Evolutionary conservation across 1,140 invertebrate species (phyloP), one percentile per base, ranked within the genome.

Genomic region (Lanistes nyassanus): DNA sequence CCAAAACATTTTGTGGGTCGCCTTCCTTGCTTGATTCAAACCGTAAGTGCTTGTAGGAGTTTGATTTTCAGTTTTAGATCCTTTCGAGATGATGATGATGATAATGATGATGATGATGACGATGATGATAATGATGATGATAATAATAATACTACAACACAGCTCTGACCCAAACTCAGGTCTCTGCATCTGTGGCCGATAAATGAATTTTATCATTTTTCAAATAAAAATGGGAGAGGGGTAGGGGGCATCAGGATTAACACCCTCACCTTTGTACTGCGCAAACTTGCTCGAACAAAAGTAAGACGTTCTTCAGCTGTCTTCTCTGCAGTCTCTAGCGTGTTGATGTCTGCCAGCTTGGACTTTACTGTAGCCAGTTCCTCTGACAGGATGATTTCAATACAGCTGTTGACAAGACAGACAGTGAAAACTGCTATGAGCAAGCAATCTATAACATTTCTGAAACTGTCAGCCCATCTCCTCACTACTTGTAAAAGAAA

Each of bases 271-370:
- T 72, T 80, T 1, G 76, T 47, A 7, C 64, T 66, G 64, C 82
- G 81, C 64, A 83, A 83, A 70, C 82, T 85, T 53, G 81, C 81
- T 26, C 85, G 74, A 13, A 88, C 83, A 29, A 80, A 79, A 21
- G 81, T 75, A 36, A 89, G 75, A 37, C 86, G 79, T 47, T 86
- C 84, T 13, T 76, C 78, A 11, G 85, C 84, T 11, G 83, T 84
- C 5, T 78, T 79, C 51, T 86, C 87, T 13, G 89, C 90, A 39
- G 83, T 80, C 56, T 98, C 96, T 68, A 98, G 89, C 0, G 94
- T 96, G 82, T 94, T 94, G 80, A 98, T 97, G 87, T 98, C 96
- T 42, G 93, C 94, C 37, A 98, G 89, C 6, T 95, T 96, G 26
- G 92, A 92, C 68, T 92, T 92, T 0, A 97, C 92, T 87, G 96